Conservation (phyloP, 1,140 invertebrate genomes). For the Megalopta genalis region DNA sequence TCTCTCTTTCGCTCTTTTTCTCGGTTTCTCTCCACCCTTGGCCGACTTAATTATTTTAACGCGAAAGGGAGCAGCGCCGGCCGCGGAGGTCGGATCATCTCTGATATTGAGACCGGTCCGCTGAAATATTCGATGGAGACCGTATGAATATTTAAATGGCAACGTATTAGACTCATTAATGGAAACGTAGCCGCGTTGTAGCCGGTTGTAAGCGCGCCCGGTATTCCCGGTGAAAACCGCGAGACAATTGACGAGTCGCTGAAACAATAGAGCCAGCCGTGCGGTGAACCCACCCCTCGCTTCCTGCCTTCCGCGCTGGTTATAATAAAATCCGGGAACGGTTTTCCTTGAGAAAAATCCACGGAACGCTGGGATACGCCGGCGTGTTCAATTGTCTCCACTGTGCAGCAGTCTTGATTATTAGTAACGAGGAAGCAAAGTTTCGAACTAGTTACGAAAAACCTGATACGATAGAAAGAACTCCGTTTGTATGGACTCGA, state of each 20-base stretch:
- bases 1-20: background rate
- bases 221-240: background rate
- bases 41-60: slow-evolving; percentile 62
- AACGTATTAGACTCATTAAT: slow-evolving; percentile 12
- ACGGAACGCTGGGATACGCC: too few relatives aligned
- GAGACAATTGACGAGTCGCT: background rate
- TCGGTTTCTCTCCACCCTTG: slow-evolving; percentile 21
- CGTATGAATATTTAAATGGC: slow-evolving; percentile 16
- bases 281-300: too few relatives aligned
- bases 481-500: too few relatives aligned
- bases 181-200: background rate
- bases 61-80: slow-evolving; percentile 20
- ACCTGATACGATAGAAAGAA: too few relatives aligned
- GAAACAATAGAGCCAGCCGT: too few relatives aligned
- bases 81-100: slow-evolving; percentile 27
- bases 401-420: too few relatives aligned
- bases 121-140: slow-evolving; percentile 7
- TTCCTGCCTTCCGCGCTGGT: too few relatives aligned
- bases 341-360: too few relatives aligned
- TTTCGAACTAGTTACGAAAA: too few relatives aligned
- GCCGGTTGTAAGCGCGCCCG: background rate
- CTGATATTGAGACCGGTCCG: slow-evolving; percentile 23
- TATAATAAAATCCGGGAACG: too few relatives aligned
- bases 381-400: too few relatives aligned
- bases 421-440: too few relatives aligned